Evolutionary conservation across 2,113 vertebrate genomes (phyloP), one percentile per base, ranked within the genome.

Genomic region (Oreochromis niloticus): DNA sequence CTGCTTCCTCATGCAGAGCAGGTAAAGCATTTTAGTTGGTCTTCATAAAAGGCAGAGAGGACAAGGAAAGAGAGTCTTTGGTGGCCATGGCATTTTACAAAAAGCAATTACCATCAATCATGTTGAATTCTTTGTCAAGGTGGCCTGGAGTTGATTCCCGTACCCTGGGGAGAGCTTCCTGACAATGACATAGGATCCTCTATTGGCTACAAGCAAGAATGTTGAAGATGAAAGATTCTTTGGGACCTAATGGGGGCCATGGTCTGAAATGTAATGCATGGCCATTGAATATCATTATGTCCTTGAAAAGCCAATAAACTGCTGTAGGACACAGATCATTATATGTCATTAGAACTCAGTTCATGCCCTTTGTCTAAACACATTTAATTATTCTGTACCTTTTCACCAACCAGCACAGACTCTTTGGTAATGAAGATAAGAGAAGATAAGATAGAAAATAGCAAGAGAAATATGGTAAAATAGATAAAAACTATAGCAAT

Each of bases 41-140:
- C 75, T 68, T 81, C 82, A 73, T 85, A 85, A 93, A 88, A 92
- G 87, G 85, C 80, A 30, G 43, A 34, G 54, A 81, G 56, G 61
- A 85, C 89, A 86, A 87, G 24, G 30, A 83, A 63, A 81, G 71
- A 83, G 81, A 89, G 88, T 86, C 89, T 89, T 92, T 89, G 86
- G 88, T 87, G 81, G 88, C 88, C 30, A 43, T 91, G 87, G 87
- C 86, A 85, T 95, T 95, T 94, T 84, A 92, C 82, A 85, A 94
- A 90, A 93, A 85, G 94, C 95, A 95, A 96, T 96, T 93, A 95
- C 93, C 94, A 95, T 97, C 93, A 95, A 93, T 96, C 96, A 95
- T 82, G 73, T 75, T 55, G 86, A 94, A 94, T 92, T 95, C 88
- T 92, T 91, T 92, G 93, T 95, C 95, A 94, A 94, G 95, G 95